phyloP scores from a whole-genome alignment of 1,140 invertebrate genomes.

The Sweltsa coloradensis region DNA sequence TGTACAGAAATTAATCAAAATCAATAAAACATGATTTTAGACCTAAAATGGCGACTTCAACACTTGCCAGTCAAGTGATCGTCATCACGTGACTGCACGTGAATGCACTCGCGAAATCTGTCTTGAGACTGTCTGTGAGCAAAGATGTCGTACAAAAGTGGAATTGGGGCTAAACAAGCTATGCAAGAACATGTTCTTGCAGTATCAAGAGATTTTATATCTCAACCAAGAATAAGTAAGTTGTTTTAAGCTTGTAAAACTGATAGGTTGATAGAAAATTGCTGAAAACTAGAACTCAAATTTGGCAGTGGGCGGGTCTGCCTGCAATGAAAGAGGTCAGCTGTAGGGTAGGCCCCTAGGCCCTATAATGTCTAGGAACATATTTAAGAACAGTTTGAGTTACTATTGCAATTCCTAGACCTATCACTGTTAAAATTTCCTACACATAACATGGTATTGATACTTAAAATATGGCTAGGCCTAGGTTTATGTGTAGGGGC shows the following conservation, averaged over 20 bases:
- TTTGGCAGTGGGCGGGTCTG: slow-evolving; percentile 3
- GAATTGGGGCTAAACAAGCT: slow-evolving; percentile 39
- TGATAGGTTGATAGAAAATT: background rate
- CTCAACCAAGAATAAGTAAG: slow-evolving; percentile 94
- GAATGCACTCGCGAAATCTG: slow-evolving; percentile 19
- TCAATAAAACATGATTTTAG: too few relatives aligned
- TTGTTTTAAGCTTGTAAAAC: slow-evolving; percentile 23
- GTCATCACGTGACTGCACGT: slow-evolving; percentile 32
- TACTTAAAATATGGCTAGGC: background rate
- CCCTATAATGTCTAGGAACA: too few relatives aligned
- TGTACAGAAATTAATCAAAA: too few relatives aligned
- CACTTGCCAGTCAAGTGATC: slow-evolving; percentile 12
- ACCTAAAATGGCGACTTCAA: too few relatives aligned
- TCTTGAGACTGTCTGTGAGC: slow-evolving; percentile 13
- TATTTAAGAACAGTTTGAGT: background rate
- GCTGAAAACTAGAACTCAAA: background rate
- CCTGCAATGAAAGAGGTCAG: slow-evolving; percentile 3
- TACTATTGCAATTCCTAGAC: background rate
- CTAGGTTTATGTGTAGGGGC: background rate
- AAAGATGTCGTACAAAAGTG: slow-evolving; percentile 28
- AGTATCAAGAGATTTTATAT: slow-evolving; percentile 91
- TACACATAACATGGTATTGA: background rate
- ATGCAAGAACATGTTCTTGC: slow-evolving; percentile 75
- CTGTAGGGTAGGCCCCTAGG: too few relatives aligned
- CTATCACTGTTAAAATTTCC: background rate